These are phyloP conservation scores for Patiria miniata DNA, from an alignment of 35 echinoderm and acorn worm genomes.

Conservation along the genomic window DNA sequence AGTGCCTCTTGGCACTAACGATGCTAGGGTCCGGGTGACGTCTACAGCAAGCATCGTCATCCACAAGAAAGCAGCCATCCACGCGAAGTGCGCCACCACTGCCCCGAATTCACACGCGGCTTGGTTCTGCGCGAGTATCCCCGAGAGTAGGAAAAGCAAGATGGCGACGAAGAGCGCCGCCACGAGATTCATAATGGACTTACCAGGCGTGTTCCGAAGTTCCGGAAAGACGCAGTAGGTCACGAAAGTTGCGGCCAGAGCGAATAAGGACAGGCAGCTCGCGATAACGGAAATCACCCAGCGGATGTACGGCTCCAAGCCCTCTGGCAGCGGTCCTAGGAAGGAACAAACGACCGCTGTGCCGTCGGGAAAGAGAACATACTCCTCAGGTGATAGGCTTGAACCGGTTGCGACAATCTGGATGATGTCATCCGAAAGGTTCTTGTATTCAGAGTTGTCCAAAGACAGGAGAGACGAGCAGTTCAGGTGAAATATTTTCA, in stretches of 20 bases:
- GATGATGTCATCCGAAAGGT: background rate
- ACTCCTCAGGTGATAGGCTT: background rate
- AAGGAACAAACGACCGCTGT: slow-evolving; percentile 1
- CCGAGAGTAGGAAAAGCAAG: slow-evolving; percentile 4
- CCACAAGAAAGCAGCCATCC: slow-evolving; percentile 47
- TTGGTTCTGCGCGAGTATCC: background rate
- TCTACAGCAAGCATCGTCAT: slow-evolving; percentile 45
- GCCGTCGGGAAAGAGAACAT: slow-evolving; percentile 7
- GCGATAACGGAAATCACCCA: background rate
- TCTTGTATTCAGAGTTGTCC: background rate
- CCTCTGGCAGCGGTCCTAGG: background rate
- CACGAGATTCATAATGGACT: slow-evolving; percentile 22
- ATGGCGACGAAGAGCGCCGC: slow-evolving; percentile 29
- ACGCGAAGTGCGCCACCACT: slow-evolving; percentile 26
- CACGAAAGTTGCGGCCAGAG: slow-evolving; percentile 15
- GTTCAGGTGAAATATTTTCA: background rate
- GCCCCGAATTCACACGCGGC: slow-evolving; percentile 13
- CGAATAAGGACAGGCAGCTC: slow-evolving; percentile 18
- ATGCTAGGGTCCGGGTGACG: slow-evolving; percentile 10
- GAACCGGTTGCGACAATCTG: background rate
- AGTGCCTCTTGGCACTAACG: background rate
- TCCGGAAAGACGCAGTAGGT: slow-evolving; percentile 27
- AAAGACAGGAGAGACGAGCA: background rate
- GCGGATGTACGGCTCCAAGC: background rate
- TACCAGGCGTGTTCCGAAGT: slow-evolving; percentile 27